Percentiles rank a stretch among this genome's conserved stretches.
These are phyloP conservation scores for Palaemon carinicauda DNA, from an alignment of 1,140 invertebrate species.

Conservation along the genomic window DNA sequence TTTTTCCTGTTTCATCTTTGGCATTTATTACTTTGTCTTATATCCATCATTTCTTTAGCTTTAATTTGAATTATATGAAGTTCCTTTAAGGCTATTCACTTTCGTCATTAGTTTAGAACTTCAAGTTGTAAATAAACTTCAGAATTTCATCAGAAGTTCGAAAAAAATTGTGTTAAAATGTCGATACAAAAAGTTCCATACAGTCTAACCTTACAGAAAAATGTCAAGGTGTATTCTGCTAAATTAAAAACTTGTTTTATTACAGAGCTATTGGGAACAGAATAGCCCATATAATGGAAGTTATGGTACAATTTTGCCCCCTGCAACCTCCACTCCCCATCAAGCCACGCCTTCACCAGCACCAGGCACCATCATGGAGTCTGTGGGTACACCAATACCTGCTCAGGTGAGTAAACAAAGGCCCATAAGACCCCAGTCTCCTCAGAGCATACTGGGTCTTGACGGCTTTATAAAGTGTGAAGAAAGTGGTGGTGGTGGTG, in stretches of 20 bases:
- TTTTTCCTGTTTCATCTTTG: no score
- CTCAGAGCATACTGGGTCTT: background rate
- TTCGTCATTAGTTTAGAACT: no score
- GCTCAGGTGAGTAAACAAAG: conserved; percentile 8
- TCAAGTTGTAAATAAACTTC: no score
- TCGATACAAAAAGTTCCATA: no score
- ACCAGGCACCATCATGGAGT: conserved; percentile 13
- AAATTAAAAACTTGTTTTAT: background rate
- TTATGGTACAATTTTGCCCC: background rate
- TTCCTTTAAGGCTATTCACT: no score
- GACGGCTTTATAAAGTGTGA: background rate
- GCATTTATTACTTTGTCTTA: no score
- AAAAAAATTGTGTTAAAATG: background rate
- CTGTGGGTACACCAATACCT: conserved; percentile 4
- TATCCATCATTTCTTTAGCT: background rate
- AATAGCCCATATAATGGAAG: conserved; percentile 30
- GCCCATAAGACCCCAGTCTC: background rate
- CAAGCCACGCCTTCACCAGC: background rate
- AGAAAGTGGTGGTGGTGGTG: no score
- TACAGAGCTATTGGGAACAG: conserved; percentile 51
- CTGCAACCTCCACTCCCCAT: background rate
- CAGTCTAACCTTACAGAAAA: no score
- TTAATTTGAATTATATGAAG: no score
- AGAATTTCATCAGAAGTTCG: no score
- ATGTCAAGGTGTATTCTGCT: background rate